Percentiles rank a stretch among this genome's conserved stretches.
These are phyloP conservation scores for Parotocinclus haroldoi DNA, from an alignment of 2,797 vertebrate species.

Conservation along the genomic window DNA sequence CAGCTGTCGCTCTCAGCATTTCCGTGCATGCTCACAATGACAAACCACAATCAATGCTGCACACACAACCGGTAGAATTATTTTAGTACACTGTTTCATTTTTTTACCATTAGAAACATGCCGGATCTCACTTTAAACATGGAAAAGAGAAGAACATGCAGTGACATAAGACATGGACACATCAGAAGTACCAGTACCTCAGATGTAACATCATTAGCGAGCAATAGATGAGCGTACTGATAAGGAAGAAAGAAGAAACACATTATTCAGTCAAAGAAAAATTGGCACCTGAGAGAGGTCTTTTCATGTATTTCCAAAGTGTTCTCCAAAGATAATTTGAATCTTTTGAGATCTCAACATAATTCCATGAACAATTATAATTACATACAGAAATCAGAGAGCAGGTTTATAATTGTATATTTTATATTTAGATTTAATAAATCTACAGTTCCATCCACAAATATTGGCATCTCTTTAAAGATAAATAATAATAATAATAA, in stretches of 20 bases:
- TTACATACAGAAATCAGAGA: too few relatives aligned
- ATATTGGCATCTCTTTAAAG: too few relatives aligned
- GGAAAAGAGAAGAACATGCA: conserved; percentile 30
- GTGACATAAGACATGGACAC: conserved; percentile 31
- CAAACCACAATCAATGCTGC: too few relatives aligned
- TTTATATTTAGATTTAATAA: too few relatives aligned
- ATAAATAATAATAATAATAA: too few relatives aligned
- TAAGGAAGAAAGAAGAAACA: conserved; percentile 79
- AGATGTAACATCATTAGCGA: conserved; percentile 92
- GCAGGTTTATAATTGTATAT: too few relatives aligned
- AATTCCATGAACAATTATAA: too few relatives aligned
- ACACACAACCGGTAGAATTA: too few relatives aligned
- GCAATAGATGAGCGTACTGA: conserved; percentile 94
- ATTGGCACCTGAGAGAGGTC: conserved; percentile 50
- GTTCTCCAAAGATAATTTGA: neutral
- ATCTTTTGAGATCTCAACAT: too few relatives aligned
- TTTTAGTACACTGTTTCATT: too few relatives aligned
- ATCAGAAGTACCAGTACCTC: conserved; percentile 84
- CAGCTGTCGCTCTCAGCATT: neutral
- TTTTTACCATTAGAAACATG: too few relatives aligned
- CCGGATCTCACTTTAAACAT: conserved; percentile 20
- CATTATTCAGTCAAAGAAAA: conserved; percentile 77
- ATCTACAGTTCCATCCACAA: too few relatives aligned
- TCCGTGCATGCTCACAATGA: neutral
- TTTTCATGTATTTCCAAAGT: conserved; percentile 13